Percentiles rank a stretch among this genome's conserved stretches.
Conservation (phyloP, 2,888 invertebrate species). For the Metellina segmentata region DNA sequence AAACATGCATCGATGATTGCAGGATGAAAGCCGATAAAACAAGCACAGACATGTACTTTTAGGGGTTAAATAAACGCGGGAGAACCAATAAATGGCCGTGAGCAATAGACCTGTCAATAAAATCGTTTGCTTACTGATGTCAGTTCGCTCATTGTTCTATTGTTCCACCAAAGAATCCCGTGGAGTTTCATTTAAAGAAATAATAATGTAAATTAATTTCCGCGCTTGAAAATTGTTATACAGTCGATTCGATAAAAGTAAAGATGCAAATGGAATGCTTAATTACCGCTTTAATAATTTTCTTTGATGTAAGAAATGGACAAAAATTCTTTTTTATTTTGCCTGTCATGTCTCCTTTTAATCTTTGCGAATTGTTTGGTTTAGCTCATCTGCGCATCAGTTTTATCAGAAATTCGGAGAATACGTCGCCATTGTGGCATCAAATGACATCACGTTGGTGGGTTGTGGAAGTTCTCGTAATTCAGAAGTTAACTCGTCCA, state of each 20-base stretch:
- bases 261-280: not conserved
- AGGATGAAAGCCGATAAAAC: not conserved
- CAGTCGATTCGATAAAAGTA: not conserved
- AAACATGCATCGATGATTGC: not conserved
- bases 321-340: too few species aligned
- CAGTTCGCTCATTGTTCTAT: not conserved
- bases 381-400: too few species aligned
- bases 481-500: too few species aligned
- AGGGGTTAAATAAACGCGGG: slow-evolving; percentile 12
- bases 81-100: not conserved
- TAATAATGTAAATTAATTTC: not conserved
- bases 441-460: too few species aligned
- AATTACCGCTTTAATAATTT: not conserved
- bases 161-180: not conserved
- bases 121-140: not conserved
- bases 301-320: too few species aligned
- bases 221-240: not conserved
- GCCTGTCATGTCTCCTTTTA: too few species aligned
- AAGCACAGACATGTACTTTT: slow-evolving; percentile 8
- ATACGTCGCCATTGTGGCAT: too few species aligned
- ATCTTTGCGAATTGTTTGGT: too few species aligned
- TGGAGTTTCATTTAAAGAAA: not conserved
- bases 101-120: not conserved
- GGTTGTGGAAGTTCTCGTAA: too few species aligned
- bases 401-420: too few species aligned